A percentile compares a stretch with the other conserved stretches of the same genome.
These are phyloP conservation scores for Drosophila eugracilis DNA, from an alignment of 1,140 invertebrate genomes.

Conservation along the genomic window DNA sequence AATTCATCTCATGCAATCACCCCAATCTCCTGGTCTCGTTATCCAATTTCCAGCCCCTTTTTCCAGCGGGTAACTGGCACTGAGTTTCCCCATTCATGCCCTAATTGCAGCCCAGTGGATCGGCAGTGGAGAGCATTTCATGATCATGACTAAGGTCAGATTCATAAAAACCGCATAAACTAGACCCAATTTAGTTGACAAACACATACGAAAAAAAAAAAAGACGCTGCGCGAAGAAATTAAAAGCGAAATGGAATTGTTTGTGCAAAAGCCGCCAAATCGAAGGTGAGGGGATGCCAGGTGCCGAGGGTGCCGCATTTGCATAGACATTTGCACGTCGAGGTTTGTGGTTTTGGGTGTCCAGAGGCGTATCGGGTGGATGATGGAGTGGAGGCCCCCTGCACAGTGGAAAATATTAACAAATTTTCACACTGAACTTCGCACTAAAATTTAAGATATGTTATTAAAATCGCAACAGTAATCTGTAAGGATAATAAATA, in stretches of 20 bases:
- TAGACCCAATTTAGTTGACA: conserved; percentile 74
- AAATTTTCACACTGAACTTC: neutral
- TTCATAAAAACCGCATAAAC: conserved; percentile 80
- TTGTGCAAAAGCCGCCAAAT: conserved; percentile 37
- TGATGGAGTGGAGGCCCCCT: conserved; percentile 32
- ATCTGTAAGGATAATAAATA: no score
- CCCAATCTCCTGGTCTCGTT: conserved; percentile 26
- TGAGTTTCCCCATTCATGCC: conserved; percentile 56
- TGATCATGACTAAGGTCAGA: conserved; percentile 80
- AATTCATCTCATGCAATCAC: neutral
- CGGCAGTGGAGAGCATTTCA: conserved; percentile 50
- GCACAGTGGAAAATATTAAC: conserved; percentile 2
- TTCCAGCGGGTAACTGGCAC: conserved; percentile 39
- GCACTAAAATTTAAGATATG: no score
- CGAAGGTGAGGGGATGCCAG: conserved; percentile 3
- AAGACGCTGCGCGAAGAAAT: conserved; percentile 53
- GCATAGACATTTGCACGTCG: conserved; percentile 55
- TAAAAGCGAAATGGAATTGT: conserved; percentile 59
- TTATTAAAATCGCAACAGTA: no score
- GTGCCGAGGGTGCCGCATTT: conserved; percentile 37
- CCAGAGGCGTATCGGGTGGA: conserved; percentile 50
- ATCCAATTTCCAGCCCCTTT: conserved; percentile 36
- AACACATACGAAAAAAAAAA: conserved; percentile 20
- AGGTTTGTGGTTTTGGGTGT: conserved; percentile 61
- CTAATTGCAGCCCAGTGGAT: conserved; percentile 46